Percentiles rank a stretch among this genome's conserved stretches.
Evolutionary conservation across 1,140 invertebrate genomes (phyloP).

Genomic region (Drosophila prosaltans): DNA sequence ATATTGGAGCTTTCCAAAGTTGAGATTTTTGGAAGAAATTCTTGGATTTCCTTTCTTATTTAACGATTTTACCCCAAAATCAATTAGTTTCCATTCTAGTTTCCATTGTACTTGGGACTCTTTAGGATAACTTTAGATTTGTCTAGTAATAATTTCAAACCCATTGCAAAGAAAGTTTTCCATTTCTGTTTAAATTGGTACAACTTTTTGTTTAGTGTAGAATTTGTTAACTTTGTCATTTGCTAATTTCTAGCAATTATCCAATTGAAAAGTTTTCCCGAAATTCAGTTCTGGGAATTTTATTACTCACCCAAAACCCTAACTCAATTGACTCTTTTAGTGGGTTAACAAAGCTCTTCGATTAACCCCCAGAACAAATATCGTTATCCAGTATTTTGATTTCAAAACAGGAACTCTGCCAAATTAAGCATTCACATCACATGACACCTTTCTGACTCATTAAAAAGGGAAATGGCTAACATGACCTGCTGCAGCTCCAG

Average conservation of each 20-base stretch:
- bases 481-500: slow-evolving; percentile 11
- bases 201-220: neutral
- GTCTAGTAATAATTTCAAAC: too few species aligned
- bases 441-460: slow-evolving; percentile 61
- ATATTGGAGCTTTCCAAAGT: too few species aligned
- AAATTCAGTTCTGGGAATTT: neutral
- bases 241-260: neutral
- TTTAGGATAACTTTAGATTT: too few species aligned
- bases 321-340: slow-evolving; percentile 38
- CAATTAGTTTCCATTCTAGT: too few species aligned
- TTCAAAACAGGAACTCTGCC: slow-evolving; percentile 33
- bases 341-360: slow-evolving; percentile 12
- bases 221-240: neutral
- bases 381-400: slow-evolving; percentile 26
- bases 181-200: too few species aligned
- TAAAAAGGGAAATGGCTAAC: slow-evolving; percentile 17
- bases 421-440: slow-evolving; percentile 73
- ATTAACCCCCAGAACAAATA: slow-evolving; percentile 26
- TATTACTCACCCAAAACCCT: neutral
- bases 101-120: too few species aligned
- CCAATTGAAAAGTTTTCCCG: neutral
- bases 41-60: too few species aligned
- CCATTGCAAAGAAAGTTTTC: too few species aligned
- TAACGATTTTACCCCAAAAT: too few species aligned
- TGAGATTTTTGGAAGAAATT: too few species aligned